phyloP scores from a whole-genome alignment of 2,888 invertebrate species.

The Brachypalpus laphriformis region DNA sequence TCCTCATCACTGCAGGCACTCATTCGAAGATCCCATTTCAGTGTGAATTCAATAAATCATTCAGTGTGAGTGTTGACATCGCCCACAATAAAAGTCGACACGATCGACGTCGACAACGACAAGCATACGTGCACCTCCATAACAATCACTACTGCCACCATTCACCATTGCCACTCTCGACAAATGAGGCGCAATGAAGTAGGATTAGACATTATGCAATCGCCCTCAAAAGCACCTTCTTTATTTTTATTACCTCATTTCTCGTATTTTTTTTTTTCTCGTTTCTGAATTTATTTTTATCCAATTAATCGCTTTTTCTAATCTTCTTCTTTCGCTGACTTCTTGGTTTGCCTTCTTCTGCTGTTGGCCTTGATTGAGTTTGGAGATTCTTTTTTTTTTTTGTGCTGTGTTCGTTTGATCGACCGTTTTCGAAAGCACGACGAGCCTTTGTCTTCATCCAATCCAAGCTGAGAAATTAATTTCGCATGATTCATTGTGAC shows the following conservation, averaged over 20 bases:
- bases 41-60: conserved; percentile 57
- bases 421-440: background rate
- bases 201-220: conserved; percentile 61
- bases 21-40: conserved; percentile 21
- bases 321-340: conserved; percentile 20
- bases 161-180: conserved; percentile 38
- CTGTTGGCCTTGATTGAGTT: conserved; percentile 62
- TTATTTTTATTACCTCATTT: conserved; percentile 64
- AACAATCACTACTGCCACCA: conserved; percentile 25
- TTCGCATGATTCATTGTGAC: conserved; percentile 35
- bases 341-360: conserved; percentile 2
- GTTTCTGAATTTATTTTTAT: conserved; percentile 46
- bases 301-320: conserved; percentile 56
- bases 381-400: conserved; percentile 28
- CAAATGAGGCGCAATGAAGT: conserved; percentile 65
- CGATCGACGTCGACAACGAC: conserved; percentile 51
- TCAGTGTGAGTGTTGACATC: conserved; percentile 56
- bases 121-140: conserved; percentile 28
- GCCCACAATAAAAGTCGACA: conserved; percentile 62
- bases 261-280: conserved; percentile 13
- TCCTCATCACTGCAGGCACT: conserved; percentile 1
- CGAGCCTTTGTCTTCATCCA: conserved; percentile 9
- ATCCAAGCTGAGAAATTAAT: background rate
- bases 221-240: conserved; percentile 45
- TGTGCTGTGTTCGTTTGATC: conserved; percentile 9